A percentile compares a stretch with the other conserved stretches of the same genome.
These are phyloP conservation scores for Ormyrus pomaceus DNA, from an alignment of 2,888 invertebrate species.

Conservation along the genomic window DNA sequence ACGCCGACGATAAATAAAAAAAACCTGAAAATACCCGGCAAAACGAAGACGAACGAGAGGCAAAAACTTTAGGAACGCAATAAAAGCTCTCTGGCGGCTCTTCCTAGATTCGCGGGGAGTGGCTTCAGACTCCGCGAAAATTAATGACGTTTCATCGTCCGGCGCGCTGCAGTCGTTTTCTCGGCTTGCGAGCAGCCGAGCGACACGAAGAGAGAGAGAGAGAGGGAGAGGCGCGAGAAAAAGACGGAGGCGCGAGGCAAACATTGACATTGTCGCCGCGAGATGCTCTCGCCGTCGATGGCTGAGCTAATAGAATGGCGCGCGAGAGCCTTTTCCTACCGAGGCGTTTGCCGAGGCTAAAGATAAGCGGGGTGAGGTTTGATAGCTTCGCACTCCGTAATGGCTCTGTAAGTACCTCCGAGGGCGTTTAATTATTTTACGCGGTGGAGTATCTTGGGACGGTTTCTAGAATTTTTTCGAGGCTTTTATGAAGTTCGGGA, in stretches of 20 bases:
- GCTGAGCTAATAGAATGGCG: conserved; percentile 63
- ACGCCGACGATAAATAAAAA: too few relatives aligned
- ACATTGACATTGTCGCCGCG: conserved; percentile 69
- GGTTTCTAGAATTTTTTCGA: too few relatives aligned
- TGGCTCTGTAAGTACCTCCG: background rate
- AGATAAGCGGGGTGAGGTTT: background rate
- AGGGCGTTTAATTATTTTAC: conserved; percentile 23
- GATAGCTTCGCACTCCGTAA: conserved; percentile 16
- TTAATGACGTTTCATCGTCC: conserved; percentile 63
- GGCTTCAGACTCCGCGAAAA: conserved; percentile 50
- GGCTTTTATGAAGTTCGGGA: too few relatives aligned
- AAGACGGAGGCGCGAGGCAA: conserved; percentile 61
- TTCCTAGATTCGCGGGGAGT: background rate
- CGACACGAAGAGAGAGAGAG: too few relatives aligned
- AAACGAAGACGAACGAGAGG: too few relatives aligned
- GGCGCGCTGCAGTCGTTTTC: too few relatives aligned
- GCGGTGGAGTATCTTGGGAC: background rate
- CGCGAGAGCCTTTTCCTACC: background rate
- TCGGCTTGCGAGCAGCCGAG: too few relatives aligned
- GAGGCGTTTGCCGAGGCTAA: background rate
- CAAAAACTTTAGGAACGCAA: too few relatives aligned
- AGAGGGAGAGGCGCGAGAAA: background rate
- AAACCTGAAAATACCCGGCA: too few relatives aligned
- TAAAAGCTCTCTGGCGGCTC: background rate
- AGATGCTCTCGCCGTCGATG: conserved; percentile 63